Percentiles rank a stretch among this genome's conserved stretches.
Evolutionary conservation across 2,113 vertebrate species (phyloP).

Genomic region (Hemiscyllium ocellatum): DNA sequence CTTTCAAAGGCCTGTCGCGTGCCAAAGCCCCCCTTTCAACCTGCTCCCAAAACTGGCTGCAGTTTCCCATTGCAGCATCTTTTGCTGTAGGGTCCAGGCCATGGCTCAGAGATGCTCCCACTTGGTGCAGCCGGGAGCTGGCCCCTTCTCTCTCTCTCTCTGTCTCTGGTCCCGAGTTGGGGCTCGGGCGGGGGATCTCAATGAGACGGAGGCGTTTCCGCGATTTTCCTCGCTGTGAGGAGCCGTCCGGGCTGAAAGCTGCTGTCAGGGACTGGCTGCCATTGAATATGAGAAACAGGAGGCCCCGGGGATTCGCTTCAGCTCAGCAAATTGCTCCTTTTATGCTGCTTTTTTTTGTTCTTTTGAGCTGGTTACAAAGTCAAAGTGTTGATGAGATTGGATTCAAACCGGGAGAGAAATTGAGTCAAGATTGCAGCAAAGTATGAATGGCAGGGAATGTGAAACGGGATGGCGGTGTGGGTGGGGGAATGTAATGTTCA

Average conservation of each 20-base stretch:
- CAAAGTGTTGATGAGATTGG: not conserved
- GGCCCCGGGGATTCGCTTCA: conserved; percentile 13
- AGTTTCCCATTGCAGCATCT: not conserved
- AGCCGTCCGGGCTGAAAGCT: conserved; percentile 10
- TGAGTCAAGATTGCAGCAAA: not conserved
- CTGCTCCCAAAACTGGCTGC: not conserved
- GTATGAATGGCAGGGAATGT: not conserved
- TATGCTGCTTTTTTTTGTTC: not conserved
- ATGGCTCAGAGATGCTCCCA: not conserved
- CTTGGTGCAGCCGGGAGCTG: not conserved
- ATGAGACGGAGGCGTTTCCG: not conserved
- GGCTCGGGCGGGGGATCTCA: not conserved
- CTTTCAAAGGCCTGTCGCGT: conserved; percentile 29
- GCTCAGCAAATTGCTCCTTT: not conserved
- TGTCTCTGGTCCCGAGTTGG: not conserved
- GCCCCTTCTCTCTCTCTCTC: not conserved
- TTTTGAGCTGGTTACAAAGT: not conserved
- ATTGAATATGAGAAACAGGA: conserved; percentile 2
- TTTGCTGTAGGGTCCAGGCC: not conserved
- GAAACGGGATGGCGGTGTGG: not conserved
- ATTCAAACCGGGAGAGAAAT: not conserved
- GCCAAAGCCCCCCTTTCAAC: not conserved
- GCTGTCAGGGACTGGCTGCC: not conserved
- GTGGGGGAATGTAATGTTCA: not conserved
- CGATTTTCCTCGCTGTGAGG: conserved; percentile 27